Base-by-base conservation (phyloP, 1,140 invertebrate genomes). In the Helicoverpa armigera region DNA sequence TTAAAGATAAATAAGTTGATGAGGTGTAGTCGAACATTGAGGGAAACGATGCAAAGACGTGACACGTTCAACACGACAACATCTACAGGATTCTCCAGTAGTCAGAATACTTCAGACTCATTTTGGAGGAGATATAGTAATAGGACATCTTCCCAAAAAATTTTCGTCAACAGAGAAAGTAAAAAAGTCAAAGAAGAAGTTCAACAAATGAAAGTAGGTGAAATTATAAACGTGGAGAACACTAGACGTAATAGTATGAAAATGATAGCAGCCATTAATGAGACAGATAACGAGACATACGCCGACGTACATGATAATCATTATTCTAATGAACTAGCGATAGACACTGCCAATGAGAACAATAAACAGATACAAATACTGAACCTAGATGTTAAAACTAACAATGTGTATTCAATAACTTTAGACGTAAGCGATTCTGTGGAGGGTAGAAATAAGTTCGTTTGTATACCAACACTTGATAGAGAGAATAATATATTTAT, bases 121-220 rank as follows among this genome's bases (percentile, higher is more conserved):
- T 95, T 95, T 80, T 95, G 95, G 95, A 94, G 94, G 83, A 81
- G 95, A 18, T 95, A 95, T 74, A 95, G 95, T 70, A 95, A 94
- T 70, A 93, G 93, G 77, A 89, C 92, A 2, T 95, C 94, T 0
- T 95, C 94, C 0, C 94, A 95, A 73, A 95, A 92, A 70, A 88
- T 90, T 54, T 85, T 92, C 29, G 53, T 95, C 1, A 95, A 94
- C 65, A 90, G 90, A 82, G 91, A 91, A 58, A 94, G 91, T 75
- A 94, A 94, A 74, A 92, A 92, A 87, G 60, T 88, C 1, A 91
- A 93, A 86, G 90, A 92, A 51, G 88, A 87, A 0, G 87, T 91
- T 2, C 89, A 93, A 67, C 89, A 91, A 80, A 84, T 93, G 53
- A 95, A 93, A 90, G 87, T 95, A 23, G 88, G 94, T 56, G 95